These are phyloP conservation scores for Camelus dromedarius DNA, from an alignment of 2,113 vertebrate species.

Conservation along the genomic window DNA sequence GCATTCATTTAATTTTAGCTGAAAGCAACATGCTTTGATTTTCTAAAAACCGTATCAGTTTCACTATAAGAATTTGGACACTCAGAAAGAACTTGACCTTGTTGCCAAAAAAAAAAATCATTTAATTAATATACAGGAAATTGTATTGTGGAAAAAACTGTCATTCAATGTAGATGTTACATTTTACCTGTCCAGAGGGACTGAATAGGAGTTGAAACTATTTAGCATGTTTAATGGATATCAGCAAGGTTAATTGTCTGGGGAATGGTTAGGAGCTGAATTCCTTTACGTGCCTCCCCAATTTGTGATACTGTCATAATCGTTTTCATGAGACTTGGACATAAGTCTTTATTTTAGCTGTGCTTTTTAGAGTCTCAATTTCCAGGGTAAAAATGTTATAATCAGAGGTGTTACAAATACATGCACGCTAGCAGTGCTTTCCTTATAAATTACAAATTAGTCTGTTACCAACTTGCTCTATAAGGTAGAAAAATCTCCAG, in stretches of 20 bases:
- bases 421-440: conserved; percentile 5
- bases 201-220: conserved; percentile 72
- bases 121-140: conserved; percentile 84
- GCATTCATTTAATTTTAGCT: not conserved
- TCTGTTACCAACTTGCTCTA: not conserved
- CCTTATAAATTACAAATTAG: not conserved
- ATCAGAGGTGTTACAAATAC: not conserved
- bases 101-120: conserved; percentile 15
- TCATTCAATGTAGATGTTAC: conserved; percentile 82
- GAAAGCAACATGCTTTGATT: not conserved
- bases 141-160: conserved; percentile 68
- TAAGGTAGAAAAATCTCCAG: not conserved
- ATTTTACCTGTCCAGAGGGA: conserved; percentile 81
- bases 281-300: conserved; percentile 67
- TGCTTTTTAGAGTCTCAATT: conserved; percentile 36
- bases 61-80: not conserved
- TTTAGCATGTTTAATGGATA: conserved; percentile 80
- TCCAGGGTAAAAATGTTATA: conserved; percentile 38
- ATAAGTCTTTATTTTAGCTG: conserved; percentile 13
- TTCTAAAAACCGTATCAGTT: not conserved
- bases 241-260: conserved; percentile 85
- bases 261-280: conserved; percentile 70
- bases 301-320: conserved; percentile 53
- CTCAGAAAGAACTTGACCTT: conserved; percentile 65
- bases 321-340: not conserved